Conservation (phyloP, 1,140 invertebrate species). For the Pseudomyrmex flavicornis region DNA sequence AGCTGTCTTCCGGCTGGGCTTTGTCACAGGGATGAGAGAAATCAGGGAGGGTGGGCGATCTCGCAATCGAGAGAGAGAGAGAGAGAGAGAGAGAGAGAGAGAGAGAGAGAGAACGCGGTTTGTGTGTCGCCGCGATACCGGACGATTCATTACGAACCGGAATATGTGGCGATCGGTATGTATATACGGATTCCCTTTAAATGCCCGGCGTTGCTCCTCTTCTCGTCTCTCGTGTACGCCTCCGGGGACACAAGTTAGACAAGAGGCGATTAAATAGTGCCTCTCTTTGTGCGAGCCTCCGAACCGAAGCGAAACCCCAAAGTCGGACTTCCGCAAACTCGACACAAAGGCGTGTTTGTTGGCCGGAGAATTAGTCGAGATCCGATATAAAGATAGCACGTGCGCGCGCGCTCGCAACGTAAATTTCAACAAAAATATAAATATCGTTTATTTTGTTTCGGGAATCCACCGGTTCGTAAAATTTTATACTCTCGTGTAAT, state of each 20-base stretch:
- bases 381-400: background rate
- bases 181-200: constrained; percentile 43
- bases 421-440: background rate
- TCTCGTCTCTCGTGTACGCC: constrained; percentile 2
- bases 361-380: constrained; percentile 19
- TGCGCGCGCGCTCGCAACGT: no score
- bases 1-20: constrained; percentile 16
- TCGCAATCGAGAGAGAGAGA: constrained; percentile 13
- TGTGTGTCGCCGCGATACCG: constrained; percentile 28
- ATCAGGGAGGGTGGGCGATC: constrained; percentile 11
- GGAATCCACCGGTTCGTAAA: no score
- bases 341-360: constrained; percentile 21
- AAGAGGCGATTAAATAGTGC: constrained; percentile 44
- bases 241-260: constrained; percentile 10
- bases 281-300: background rate
- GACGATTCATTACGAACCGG: constrained; percentile 46
- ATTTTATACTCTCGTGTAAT: no score
- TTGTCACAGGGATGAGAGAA: constrained; percentile 34
- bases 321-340: constrained; percentile 40
- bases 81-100: constrained; percentile 41
- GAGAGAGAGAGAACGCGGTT: constrained; percentile 12
- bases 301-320: constrained; percentile 17
- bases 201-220: constrained; percentile 10
- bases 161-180: constrained; percentile 9
- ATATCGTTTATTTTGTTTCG: no score